Base-by-base conservation (phyloP, 2,797 vertebrate species). In the Otus scops region DNA sequence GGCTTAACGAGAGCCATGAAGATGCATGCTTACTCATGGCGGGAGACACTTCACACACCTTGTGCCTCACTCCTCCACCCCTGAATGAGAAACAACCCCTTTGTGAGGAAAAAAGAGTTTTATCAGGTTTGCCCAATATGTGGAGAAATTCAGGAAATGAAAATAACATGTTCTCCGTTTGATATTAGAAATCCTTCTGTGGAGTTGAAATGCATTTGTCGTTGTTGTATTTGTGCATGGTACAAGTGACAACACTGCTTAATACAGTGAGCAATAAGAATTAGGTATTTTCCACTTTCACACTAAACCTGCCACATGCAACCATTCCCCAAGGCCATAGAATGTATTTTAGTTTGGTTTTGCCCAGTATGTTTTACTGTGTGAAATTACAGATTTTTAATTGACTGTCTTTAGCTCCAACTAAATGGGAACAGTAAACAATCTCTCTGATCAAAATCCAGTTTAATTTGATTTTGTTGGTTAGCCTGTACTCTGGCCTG, bases 161-260 rank as follows among this genome's bases (percentile, higher is more conserved):
- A 92, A 79, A 68, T 34, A 51, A 69, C 85, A 36, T 17, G 60
- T 94, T 87, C 71, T 90, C 56, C 41, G 12, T 91, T 91, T 88
- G 70, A 12, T 93, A 3, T 74, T 92, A 92, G 96, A 83, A 77
- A 92, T 79, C 93, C 92, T 92, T 95, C 89, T 93, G 94, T 95
- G 94, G 88, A 92, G 82, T 95, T 91, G 21, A 88, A 87, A 95
- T 95, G 90, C 95, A 75, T 96, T 96, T 89, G 92, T 97, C 43
- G 83, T 96, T 2, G 93, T 97, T 30, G 95, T 97, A 83, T 96
- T 96, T 96, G 96, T 97, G 97, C 96, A 97, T 96, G 96, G 94
- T 95, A 85, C 93, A 94, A 80, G 95, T 96, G 95, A 96, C 97
- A 95, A 95, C 92, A 95, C 91, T 93, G 91, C 95, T 70, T 92